Evolutionary conservation across 2,113 vertebrate species (phyloP).

Genomic region (Anhinga anhinga): DNA sequence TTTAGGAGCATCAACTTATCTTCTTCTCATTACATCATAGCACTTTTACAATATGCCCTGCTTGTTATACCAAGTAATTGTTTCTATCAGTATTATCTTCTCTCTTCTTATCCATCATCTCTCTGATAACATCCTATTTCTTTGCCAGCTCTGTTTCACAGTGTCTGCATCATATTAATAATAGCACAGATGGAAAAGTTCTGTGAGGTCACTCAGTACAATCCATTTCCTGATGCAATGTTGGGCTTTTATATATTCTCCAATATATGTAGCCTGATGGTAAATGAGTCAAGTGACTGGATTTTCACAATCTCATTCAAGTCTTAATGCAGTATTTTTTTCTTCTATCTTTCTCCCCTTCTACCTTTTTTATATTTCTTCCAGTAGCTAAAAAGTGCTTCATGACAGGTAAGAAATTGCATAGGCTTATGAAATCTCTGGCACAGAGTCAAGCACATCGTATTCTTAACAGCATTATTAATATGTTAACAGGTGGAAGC

Average conservation of each 20-base stretch:
- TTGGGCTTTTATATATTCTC: constrained; percentile 26
- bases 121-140: constrained; percentile 9
- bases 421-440: constrained; percentile 67
- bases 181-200: constrained; percentile 51
- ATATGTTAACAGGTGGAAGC: constrained; percentile 71
- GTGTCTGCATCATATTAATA: constrained; percentile 53
- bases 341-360: constrained; percentile 5
- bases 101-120: background rate
- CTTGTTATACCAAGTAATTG: background rate
- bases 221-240: constrained; percentile 38
- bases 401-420: constrained; percentile 72
- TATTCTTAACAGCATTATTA: constrained; percentile 72
- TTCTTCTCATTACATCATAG: background rate
- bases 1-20: background rate
- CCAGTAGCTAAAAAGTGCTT: constrained; percentile 64
- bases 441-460: constrained; percentile 43
- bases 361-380: constrained; percentile 39
- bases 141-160: constrained; percentile 35
- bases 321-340: constrained; percentile 17
- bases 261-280: constrained; percentile 27
- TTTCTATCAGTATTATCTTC: background rate
- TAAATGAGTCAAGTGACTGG: constrained; percentile 51
- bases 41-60: background rate
- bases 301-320: constrained; percentile 38
- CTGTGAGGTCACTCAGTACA: constrained; percentile 41